Conservation (phyloP, 1,140 invertebrate species). For the Drosophila asahinai region DNA sequence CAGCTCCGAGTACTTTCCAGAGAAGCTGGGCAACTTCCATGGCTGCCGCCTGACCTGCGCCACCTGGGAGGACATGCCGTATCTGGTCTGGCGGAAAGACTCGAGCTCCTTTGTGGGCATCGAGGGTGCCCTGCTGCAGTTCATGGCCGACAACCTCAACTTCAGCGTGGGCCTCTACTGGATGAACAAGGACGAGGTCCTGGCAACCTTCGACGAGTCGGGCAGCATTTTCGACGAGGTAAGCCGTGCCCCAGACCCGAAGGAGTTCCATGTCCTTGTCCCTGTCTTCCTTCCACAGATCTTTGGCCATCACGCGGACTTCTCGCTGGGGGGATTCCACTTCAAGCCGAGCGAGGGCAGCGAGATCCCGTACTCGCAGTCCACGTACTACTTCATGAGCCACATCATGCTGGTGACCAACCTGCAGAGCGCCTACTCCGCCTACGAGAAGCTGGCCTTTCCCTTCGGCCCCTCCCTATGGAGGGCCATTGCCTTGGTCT, state of each 20-base stretch:
- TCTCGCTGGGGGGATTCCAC: conserved; percentile 73
- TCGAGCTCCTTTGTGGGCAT: conserved; percentile 57
- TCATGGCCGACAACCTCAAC: conserved; percentile 68
- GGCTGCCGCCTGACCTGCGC: conserved; percentile 73
- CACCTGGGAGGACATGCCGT: conserved; percentile 81
- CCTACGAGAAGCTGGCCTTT: conserved; percentile 73
- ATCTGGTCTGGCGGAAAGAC: conserved; percentile 43
- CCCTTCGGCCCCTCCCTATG: conserved; percentile 65
- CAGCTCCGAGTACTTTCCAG: conserved; percentile 39
- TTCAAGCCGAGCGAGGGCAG: conserved; percentile 56
- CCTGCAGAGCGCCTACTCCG: conserved; percentile 65
- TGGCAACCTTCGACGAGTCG: conserved; percentile 66
- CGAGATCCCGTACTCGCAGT: conserved; percentile 63
- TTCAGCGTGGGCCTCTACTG: conserved; percentile 66
- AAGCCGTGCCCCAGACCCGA: not conserved
- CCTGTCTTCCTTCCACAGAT: conserved; percentile 39
- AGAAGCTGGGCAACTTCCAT: conserved; percentile 64
- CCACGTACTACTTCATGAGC: conserved; percentile 75
- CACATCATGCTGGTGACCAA: conserved; percentile 77
- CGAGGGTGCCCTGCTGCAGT: conserved; percentile 70
- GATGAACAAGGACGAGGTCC: conserved; percentile 62
- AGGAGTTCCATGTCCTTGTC: not conserved
- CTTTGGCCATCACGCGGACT: conserved; percentile 57
- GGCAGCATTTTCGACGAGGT: conserved; percentile 65
- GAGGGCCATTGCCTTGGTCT: conserved; percentile 38